A percentile compares a stretch with the other conserved stretches of the same genome.
Conservation (phyloP, 2,888 invertebrate genomes). For the Ophion obscuratus region DNA sequence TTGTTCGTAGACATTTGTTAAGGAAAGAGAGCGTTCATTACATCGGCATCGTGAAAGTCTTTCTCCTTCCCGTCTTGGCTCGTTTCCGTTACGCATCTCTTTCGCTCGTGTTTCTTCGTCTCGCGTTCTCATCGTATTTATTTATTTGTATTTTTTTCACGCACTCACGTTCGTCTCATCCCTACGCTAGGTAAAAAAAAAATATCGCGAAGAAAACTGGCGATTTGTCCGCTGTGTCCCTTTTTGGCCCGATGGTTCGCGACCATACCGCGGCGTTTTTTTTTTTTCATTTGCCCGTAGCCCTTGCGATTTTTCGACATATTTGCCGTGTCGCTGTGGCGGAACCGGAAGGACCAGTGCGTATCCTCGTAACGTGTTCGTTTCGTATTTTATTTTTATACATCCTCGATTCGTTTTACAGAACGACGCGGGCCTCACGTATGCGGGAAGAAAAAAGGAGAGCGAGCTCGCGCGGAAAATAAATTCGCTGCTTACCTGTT, state of each 20-base stretch:
- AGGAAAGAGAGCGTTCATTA: slow-evolving; percentile 5
- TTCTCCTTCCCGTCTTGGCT: background rate
- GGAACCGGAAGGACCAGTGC: background rate
- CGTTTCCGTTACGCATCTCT: slow-evolving; percentile 14
- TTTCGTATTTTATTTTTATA: background rate
- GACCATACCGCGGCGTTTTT: slow-evolving; percentile 3
- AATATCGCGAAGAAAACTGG: background rate
- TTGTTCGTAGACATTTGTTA: background rate
- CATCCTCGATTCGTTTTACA: background rate
- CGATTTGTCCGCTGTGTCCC: background rate
- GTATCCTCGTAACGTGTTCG: background rate
- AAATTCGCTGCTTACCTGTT: slow-evolving; percentile 58
- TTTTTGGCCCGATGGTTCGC: background rate
- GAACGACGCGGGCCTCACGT: background rate
- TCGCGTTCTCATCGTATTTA: background rate
- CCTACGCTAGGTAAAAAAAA: background rate
- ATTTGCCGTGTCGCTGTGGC: background rate
- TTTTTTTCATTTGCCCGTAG: background rate
- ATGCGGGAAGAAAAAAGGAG: slow-evolving; percentile 4
- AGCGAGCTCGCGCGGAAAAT: slow-evolving; percentile 1
- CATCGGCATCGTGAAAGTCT: background rate
- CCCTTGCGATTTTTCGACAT: slow-evolving; percentile 2
- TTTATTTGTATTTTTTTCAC: background rate
- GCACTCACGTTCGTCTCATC: background rate
- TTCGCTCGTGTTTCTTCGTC: slow-evolving; percentile 10